Evolutionary conservation across 1,140 invertebrate genomes (phyloP), one percentile per base, ranked within the genome.

Genomic region (Dinothrombium tinctorium): DNA sequence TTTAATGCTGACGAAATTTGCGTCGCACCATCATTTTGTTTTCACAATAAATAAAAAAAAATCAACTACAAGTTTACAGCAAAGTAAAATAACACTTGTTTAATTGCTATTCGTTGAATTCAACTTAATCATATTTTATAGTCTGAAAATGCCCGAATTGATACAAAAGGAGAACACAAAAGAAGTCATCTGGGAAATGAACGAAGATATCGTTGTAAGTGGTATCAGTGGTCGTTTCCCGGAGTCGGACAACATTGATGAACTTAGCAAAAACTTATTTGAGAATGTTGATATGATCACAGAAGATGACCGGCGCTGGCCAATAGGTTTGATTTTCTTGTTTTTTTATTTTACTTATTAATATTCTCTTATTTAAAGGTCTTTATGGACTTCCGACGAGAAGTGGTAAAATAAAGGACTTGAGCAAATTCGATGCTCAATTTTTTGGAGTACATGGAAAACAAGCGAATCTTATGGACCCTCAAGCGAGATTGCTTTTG

Each of bases 381-480:
- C 21, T 46, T 12, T 46, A 76, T 56, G 83, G 81, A 11, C 53
- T 92, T 25, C 87, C 89, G 12, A 63, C 66, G 29, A 66, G 86
- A 45, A 73, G 69, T 52, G 89, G 86, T 32, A 92, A 90, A 62
- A 54, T 96, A 1, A 90, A 89, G 57, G 73, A 90, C 46, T 49
- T 96, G 25, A 59, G 65, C 25, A 72, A 73, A 50, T 92, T 52
- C 52, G 86, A 92, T 57, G 77, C 81, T 4, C 69, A 74, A n/a
- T 90, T 87, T 57, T 92, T 94, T 60, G 78, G 81, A 31, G 79
- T 92, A 3, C 78, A 86, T 55, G 72, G 54, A 1, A 89, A 90
- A 61, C 83, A 94, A 57, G 86, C 86, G 0, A 66, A 90, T 51
- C 23, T 40, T n/a, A 95, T 96, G 87, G 89, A 95, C 57, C 89